phyloP scores from a whole-genome alignment of 1,140 invertebrate species.

The Amyelois transitella region DNA sequence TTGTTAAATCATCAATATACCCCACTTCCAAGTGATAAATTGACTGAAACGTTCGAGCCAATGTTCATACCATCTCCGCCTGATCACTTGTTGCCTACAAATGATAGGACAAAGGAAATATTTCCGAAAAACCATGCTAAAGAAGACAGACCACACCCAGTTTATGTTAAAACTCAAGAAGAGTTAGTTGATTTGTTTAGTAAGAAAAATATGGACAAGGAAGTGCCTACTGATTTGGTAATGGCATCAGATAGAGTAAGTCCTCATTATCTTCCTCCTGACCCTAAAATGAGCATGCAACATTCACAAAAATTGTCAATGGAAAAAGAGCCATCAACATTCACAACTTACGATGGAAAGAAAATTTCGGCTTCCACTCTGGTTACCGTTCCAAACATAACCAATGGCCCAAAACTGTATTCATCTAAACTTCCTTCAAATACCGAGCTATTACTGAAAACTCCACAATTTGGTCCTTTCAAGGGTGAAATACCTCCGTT shows the following conservation, averaged over 20 bases:
- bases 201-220: constrained; percentile 57
- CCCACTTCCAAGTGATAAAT: constrained; percentile 49
- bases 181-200: constrained; percentile 51
- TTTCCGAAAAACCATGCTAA: constrained; percentile 60
- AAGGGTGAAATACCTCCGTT: constrained; percentile 80
- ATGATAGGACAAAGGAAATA: constrained; percentile 64
- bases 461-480: constrained; percentile 82
- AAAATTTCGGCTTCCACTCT: constrained; percentile 78
- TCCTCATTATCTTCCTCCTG: constrained; percentile 81
- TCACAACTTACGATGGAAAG: constrained; percentile 84
- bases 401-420: constrained; percentile 51
- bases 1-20: constrained; percentile 60
- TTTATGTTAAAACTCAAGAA: constrained; percentile 58
- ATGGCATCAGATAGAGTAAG: constrained; percentile 82
- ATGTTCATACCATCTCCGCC: constrained; percentile 84
- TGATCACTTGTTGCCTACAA: constrained; percentile 65
- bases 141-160: constrained; percentile 66
- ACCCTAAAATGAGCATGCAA: constrained; percentile 59
- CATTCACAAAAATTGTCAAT: constrained; percentile 59
- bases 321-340: constrained; percentile 59
- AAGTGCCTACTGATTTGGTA: constrained; percentile 71
- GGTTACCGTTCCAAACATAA: constrained; percentile 75
- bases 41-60: constrained; percentile 80
- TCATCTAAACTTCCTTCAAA: constrained; percentile 75
- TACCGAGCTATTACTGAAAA: constrained; percentile 76